Evolutionary conservation across 2,888 invertebrate species (phyloP).

Genomic region (Stenodema calcarata): DNA sequence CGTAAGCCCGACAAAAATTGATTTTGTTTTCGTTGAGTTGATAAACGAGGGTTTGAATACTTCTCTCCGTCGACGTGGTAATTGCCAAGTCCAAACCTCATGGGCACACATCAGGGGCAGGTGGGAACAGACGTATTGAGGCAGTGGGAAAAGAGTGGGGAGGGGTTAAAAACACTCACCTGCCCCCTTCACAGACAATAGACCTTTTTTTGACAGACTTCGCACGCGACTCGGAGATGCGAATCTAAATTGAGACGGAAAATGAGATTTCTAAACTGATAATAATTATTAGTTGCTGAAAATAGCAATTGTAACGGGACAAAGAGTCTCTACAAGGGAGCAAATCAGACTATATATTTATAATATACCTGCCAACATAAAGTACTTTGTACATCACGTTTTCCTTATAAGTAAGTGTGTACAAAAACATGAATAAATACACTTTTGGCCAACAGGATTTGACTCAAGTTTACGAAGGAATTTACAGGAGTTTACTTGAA

Average conservation of each 20-base stretch:
- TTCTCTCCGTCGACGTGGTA: background rate
- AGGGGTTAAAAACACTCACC: background rate
- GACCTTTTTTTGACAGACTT: background rate
- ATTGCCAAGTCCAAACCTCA: background rate
- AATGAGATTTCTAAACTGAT: background rate
- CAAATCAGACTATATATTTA: too few species aligned
- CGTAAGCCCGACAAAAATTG: too few species aligned
- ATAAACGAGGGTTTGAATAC: background rate
- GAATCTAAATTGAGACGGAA: background rate
- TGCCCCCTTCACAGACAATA: background rate
- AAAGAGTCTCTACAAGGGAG: too few species aligned
- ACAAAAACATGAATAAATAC: too few species aligned
- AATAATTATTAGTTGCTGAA: too few species aligned
- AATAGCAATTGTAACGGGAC: too few species aligned
- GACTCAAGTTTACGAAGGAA: too few species aligned
- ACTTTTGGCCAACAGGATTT: too few species aligned
- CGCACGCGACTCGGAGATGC: background rate
- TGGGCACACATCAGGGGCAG: background rate
- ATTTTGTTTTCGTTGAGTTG: conserved; percentile 6
- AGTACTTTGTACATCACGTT: too few species aligned
- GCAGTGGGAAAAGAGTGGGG: background rate
- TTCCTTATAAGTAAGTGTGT: too few species aligned
- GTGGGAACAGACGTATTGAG: background rate
- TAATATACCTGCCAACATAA: too few species aligned
- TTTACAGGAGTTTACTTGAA: too few species aligned